Percentiles rank a stretch among this genome's conserved stretches.
Conservation (phyloP, 2,797 vertebrate species). For the Geotrypetes seraphini region DNA sequence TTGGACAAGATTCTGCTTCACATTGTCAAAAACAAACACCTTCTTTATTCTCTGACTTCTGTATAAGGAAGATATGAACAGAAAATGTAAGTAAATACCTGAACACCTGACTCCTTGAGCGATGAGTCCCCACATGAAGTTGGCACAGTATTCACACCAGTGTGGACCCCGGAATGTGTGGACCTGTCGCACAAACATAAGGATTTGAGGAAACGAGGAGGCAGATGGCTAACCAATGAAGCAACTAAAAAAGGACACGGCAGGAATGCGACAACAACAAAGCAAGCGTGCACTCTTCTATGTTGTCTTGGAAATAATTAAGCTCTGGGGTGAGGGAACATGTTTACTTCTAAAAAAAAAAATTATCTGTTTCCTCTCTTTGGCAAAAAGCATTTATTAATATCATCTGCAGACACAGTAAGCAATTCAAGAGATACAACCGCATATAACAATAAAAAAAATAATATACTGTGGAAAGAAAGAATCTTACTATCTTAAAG, state of each 20-base stretch:
- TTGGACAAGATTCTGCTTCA: slow-evolving; percentile 1
- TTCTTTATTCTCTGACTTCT: neutral
- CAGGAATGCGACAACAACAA: slow-evolving; percentile 7
- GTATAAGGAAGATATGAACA: neutral
- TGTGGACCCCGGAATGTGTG: slow-evolving; percentile 93
- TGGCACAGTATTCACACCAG: slow-evolving; percentile 98
- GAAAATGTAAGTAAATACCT: slow-evolving; percentile 55
- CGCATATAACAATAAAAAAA: no score
- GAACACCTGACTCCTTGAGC: slow-evolving; percentile 95
- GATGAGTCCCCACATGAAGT: slow-evolving; percentile 99
- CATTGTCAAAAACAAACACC: neutral
- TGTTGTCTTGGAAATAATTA: no score
- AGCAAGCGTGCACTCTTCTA: no score
- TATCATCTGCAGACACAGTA: no score
- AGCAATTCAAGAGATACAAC: no score
- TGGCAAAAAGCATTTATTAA: no score
- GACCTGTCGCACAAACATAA: slow-evolving; percentile 57
- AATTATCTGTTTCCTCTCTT: no score
- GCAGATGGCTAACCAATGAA: slow-evolving; percentile 36
- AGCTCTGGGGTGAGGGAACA: no score
- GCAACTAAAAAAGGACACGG: slow-evolving; percentile 15
- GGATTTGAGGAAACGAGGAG: slow-evolving; percentile 25
- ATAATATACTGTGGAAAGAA: no score
- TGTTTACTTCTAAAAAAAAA: no score
- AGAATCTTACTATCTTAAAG: no score